phyloP scores from a whole-genome alignment of 1,140 invertebrate species.

The Scaptomyza hsui region DNA sequence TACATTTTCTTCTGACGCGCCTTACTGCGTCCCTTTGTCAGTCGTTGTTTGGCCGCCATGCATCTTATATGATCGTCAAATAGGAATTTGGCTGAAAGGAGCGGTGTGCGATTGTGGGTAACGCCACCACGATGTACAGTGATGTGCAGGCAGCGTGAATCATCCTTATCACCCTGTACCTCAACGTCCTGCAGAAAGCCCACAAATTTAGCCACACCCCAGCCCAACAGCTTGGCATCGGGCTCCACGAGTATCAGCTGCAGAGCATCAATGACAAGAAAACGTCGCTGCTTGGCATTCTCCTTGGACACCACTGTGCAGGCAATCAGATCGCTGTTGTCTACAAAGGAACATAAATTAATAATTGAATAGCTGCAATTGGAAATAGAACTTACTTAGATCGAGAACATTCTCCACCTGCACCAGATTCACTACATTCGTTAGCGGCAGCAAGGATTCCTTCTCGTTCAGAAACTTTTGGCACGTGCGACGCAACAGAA shows the following conservation, averaged over 20 bases:
- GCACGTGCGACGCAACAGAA: conserved; percentile 94
- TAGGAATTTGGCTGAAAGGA: conserved; percentile 96
- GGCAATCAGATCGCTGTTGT: conserved; percentile 98
- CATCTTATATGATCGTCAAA: conserved; percentile 99
- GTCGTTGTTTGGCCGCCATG: conserved; percentile 96
- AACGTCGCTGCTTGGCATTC: conserved; percentile 94
- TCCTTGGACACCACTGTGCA: conserved; percentile 97
- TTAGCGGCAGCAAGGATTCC: conserved; percentile 96
- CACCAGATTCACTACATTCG: conserved; percentile 94
- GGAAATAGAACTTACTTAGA: conserved; percentile 89
- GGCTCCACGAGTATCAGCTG: conserved; percentile 99
- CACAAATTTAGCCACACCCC: conserved; percentile 98
- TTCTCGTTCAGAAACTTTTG: conserved; percentile 91
- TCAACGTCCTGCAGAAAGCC: conserved; percentile 93
- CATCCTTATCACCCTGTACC: conserved; percentile 95
- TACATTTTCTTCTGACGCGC: conserved; percentile 98
- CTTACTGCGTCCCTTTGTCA: conserved; percentile 95
- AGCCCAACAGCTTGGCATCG: conserved; percentile 95
- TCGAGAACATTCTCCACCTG: conserved; percentile 96
- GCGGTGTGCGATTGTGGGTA: conserved; percentile 88
- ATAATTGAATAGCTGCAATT: neutral
- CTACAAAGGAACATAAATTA: conserved; percentile 84
- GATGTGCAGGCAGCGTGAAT: conserved; percentile 97
- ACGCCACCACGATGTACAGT: conserved; percentile 93
- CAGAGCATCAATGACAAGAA: conserved; percentile 96